These are phyloP conservation scores for Notolepis coatsorum DNA, from an alignment of 2,797 vertebrate genomes.

Conservation along the genomic window DNA sequence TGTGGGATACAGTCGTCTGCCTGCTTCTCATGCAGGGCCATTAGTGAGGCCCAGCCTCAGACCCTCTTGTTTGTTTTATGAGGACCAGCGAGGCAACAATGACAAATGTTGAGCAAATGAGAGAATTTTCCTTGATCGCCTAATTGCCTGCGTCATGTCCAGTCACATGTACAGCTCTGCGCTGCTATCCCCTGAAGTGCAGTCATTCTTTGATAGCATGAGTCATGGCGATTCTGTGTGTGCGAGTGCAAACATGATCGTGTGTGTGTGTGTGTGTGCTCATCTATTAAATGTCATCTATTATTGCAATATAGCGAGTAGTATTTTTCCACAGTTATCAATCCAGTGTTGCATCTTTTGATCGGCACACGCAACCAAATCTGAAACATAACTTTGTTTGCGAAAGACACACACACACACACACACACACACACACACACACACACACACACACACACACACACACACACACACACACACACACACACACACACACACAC, in stretches of 20 bases:
- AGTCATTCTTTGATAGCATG: slow-evolving; percentile 66
- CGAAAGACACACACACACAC: background rate
- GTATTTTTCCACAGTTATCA: slow-evolving; percentile 51
- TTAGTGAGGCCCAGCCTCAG: slow-evolving; percentile 2
- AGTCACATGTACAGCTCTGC: slow-evolving; percentile 62
- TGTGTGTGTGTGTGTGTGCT: background rate
- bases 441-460: no score
- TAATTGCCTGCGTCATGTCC: slow-evolving; percentile 67
- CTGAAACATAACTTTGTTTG: slow-evolving; percentile 19
- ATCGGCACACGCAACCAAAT: slow-evolving; percentile 36
- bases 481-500: no score
- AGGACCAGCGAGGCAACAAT: slow-evolving; percentile 29
- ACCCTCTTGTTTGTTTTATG: slow-evolving; percentile 35
- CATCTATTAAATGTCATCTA: slow-evolving; percentile 27
- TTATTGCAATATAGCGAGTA: slow-evolving; percentile 51
- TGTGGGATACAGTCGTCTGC: slow-evolving; percentile 7
- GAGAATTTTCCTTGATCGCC: slow-evolving; percentile 64
- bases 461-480: no score
- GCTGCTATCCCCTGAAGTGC: slow-evolving; percentile 53
- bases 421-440: no score
- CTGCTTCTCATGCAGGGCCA: slow-evolving; percentile 27
- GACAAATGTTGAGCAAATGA: slow-evolving; percentile 60
- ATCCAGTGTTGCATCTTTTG: slow-evolving; percentile 27
- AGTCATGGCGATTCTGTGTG: slow-evolving; percentile 52
- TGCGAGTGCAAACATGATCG: background rate